Percentiles rank a stretch among this genome's conserved stretches.
Evolutionary conservation across 1,140 invertebrate genomes (phyloP).

Genomic region (Metaphire vulgaris): DNA sequence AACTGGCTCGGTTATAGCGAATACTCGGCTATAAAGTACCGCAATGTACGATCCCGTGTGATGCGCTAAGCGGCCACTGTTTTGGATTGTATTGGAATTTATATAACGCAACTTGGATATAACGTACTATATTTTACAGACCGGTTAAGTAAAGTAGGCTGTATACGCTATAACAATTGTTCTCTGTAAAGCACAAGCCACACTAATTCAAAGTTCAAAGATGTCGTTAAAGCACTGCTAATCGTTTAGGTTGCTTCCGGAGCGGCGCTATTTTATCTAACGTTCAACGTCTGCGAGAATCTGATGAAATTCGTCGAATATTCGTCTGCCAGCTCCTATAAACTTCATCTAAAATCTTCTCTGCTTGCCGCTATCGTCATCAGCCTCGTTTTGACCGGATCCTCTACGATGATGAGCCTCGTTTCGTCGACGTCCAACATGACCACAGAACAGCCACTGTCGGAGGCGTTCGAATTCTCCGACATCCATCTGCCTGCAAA

Average conservation of each 20-base stretch:
- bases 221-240: too few species aligned
- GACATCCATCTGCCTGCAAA: background rate
- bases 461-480: background rate
- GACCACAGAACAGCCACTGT: background rate
- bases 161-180: too few species aligned
- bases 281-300: background rate
- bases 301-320: background rate
- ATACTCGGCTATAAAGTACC: too few species aligned
- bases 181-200: too few species aligned
- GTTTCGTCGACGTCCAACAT: background rate
- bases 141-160: too few species aligned
- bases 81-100: too few species aligned
- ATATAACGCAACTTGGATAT: too few species aligned
- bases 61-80: too few species aligned
- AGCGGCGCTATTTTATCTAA: background rate
- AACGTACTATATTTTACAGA: too few species aligned
- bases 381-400: background rate
- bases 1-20: too few species aligned
- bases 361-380: background rate
- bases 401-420: background rate
- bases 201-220: too few species aligned
- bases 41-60: too few species aligned
- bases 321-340: background rate
- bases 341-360: background rate
- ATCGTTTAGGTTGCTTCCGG: background rate